A percentile compares a stretch with the other conserved stretches of the same genome.
Evolutionary conservation across 2,888 invertebrate genomes (phyloP).

Genomic region (Heliconius hortense): DNA sequence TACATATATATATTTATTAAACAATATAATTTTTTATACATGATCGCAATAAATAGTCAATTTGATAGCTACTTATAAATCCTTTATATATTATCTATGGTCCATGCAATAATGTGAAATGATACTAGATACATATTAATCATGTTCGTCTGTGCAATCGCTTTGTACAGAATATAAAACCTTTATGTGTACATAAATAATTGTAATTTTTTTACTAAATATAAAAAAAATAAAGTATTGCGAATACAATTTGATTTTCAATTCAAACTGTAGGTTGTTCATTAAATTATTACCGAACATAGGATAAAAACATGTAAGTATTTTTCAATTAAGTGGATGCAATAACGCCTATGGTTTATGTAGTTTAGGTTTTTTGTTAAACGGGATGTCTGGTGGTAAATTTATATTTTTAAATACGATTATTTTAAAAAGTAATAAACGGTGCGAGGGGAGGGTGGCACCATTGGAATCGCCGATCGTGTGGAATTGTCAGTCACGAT

Average conservation of each 20-base stretch:
- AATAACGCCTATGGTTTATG: not conserved
- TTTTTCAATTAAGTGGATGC: not conserved
- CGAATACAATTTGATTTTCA: constrained; percentile 60
- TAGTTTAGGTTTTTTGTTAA: not conserved
- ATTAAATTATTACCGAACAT: constrained; percentile 23
- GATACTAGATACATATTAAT: constrained; percentile 44
- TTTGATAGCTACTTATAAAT: constrained; percentile 36
- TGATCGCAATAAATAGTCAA: constrained; percentile 45
- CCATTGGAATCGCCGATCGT: too few relatives aligned
- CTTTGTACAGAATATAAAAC: constrained; percentile 58
- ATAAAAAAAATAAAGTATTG: constrained; percentile 73
- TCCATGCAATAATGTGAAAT: constrained; percentile 41
- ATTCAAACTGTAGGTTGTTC: constrained; percentile 42
- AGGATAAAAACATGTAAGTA: constrained; percentile 37
- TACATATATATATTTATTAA: not conserved
- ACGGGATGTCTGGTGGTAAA: too few relatives aligned
- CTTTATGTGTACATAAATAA: constrained; percentile 71
- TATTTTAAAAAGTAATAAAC: too few relatives aligned
- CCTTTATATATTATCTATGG: constrained; percentile 39
- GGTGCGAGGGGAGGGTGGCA: too few relatives aligned
- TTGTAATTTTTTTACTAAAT: constrained; percentile 78
- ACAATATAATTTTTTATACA: constrained; percentile 30
- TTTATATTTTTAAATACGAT: too few relatives aligned
- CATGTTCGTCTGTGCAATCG: constrained; percentile 59
- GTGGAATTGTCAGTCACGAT: too few relatives aligned